Percentiles rank a stretch among this genome's conserved stretches.
These are phyloP conservation scores for Misgurnus mizolepis DNA, from an alignment of 2,113 vertebrate species.

Conservation along the genomic window DNA sequence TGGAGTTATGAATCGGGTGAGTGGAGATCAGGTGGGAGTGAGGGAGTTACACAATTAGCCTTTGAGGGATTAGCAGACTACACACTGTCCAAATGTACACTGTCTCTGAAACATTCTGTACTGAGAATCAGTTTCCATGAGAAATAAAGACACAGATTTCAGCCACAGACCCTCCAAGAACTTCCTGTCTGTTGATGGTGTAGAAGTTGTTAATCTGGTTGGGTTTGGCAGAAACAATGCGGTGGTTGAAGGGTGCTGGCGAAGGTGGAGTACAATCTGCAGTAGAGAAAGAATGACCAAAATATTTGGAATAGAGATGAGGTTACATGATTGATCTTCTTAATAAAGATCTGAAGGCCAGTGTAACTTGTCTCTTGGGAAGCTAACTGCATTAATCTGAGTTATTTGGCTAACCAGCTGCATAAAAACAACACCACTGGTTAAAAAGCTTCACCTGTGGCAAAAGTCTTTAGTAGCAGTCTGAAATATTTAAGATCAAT, in stretches of 20 bases:
- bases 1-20: slow-evolving; percentile 69
- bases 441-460: no score
- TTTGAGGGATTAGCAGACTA: slow-evolving; percentile 48
- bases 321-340: background rate
- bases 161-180: slow-evolving; percentile 88
- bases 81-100: slow-evolving; percentile 37
- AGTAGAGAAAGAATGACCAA: slow-evolving; percentile 52
- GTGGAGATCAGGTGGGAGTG: slow-evolving; percentile 7
- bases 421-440: no score
- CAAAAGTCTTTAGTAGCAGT: no score
- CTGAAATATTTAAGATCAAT: no score
- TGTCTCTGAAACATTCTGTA: slow-evolving; percentile 51
- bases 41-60: slow-evolving; percentile 57
- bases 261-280: slow-evolving; percentile 79
- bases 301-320: slow-evolving; percentile 25
- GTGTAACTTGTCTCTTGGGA: no score
- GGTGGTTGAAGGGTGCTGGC: slow-evolving; percentile 88
- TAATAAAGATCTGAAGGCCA: no score
- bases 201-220: slow-evolving; percentile 87
- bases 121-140: background rate
- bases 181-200: slow-evolving; percentile 83
- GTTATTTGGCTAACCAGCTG: no score
- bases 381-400: no score
- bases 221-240: slow-evolving; percentile 87
- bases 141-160: background rate